Evolutionary conservation across 2,797 vertebrate genomes (phyloP).

Genomic region (Molossus alvarezi): DNA sequence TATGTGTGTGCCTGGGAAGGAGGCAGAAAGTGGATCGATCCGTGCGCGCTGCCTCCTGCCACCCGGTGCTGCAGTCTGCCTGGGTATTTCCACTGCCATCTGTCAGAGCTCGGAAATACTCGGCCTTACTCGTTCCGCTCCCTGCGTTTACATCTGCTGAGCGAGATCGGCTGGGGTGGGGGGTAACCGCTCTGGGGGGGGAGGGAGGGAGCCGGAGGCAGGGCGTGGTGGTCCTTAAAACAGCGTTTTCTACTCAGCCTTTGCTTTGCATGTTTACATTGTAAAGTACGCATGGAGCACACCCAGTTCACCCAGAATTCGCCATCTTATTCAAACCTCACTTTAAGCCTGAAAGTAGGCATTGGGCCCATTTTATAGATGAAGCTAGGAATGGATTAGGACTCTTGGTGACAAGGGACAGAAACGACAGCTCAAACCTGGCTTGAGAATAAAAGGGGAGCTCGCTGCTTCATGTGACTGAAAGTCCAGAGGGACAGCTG

Average conservation of each 20-base stretch:
- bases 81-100: slow-evolving; percentile 71
- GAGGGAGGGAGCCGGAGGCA: neutral
- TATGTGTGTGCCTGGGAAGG: slow-evolving; percentile 74
- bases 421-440: neutral
- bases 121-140: neutral
- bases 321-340: neutral
- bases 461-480: neutral
- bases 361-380: neutral
- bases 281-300: neutral
- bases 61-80: slow-evolving; percentile 80
- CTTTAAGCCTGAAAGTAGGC: neutral
- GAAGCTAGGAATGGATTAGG: neutral
- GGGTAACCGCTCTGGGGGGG: no score
- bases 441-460: neutral
- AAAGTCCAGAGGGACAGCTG: neutral
- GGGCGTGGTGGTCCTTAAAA: neutral
- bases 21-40: slow-evolving; percentile 49
- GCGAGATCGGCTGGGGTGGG: neutral
- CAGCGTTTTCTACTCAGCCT: neutral
- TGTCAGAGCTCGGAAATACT: slow-evolving; percentile 71
- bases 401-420: neutral
- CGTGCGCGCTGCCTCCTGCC: slow-evolving; percentile 67
- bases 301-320: neutral
- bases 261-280: neutral
- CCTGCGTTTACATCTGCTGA: slow-evolving; percentile 73